Conservation (phyloP, 2,888 invertebrate genomes). For the Pachliopta kotzebuea region DNA sequence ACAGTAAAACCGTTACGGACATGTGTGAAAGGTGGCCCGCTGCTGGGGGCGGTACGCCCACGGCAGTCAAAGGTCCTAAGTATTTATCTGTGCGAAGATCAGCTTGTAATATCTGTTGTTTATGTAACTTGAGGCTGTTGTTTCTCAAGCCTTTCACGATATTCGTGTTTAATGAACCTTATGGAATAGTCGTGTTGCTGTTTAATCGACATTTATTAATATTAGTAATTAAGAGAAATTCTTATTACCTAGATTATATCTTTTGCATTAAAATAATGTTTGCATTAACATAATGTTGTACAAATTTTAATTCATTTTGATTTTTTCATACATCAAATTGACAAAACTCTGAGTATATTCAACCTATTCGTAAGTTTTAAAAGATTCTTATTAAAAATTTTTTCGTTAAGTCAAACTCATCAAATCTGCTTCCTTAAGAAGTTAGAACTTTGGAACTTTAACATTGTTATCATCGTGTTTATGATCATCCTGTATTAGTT, state of each 20-base stretch:
- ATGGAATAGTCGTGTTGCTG: background rate
- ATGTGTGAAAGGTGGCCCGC: conserved; percentile 23
- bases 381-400: too few species aligned
- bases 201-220: background rate
- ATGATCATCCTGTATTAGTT: too few species aligned
- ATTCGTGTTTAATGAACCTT: background rate
- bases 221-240: background rate
- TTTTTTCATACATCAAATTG: too few species aligned
- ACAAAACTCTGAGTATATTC: too few species aligned
- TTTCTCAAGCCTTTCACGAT: conserved; percentile 14
- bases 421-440: too few species aligned
- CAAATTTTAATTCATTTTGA: too few species aligned
- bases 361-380: too few species aligned
- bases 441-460: too few species aligned
- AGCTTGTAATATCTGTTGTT: conserved; percentile 26
- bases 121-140: conserved; percentile 19
- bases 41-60: conserved; percentile 21
- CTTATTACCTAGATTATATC: background rate
- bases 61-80: conserved; percentile 26
- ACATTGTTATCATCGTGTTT: too few species aligned
- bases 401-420: too few species aligned
- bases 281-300: too few species aligned
- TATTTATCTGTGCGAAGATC: conserved; percentile 28
- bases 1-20: conserved; percentile 8
- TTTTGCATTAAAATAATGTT: too few species aligned